A percentile compares a stretch with the other conserved stretches of the same genome.
These are phyloP conservation scores for Drosophila grimshawi DNA, from an alignment of 1,140 invertebrate species.

Conservation along the genomic window DNA sequence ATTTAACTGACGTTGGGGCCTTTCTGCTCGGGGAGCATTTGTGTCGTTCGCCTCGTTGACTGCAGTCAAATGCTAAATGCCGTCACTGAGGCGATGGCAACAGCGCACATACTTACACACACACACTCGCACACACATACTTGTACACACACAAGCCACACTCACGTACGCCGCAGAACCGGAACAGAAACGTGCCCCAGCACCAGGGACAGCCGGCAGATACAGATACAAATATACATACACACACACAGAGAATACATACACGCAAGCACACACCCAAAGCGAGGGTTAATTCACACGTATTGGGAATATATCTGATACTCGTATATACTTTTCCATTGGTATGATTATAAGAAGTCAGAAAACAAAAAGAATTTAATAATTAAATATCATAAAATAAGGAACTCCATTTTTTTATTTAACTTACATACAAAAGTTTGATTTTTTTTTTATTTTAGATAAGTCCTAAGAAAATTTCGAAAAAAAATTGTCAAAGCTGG, in stretches of 20 bases:
- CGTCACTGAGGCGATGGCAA: conserved; percentile 56
- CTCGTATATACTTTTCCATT: no score
- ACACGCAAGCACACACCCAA: background rate
- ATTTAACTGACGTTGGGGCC: conserved; percentile 70
- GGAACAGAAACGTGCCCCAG: conserved; percentile 68
- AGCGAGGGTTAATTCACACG: conserved; percentile 8
- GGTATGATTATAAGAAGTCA: no score
- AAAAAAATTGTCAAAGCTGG: no score
- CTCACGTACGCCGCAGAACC: conserved; percentile 68
- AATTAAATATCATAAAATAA: no score
- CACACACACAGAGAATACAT: background rate
- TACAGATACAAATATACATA: conserved; percentile 40
- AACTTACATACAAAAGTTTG: no score
- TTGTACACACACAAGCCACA: conserved; percentile 17
- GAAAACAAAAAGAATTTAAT: no score
- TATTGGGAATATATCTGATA: background rate
- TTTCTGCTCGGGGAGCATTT: conserved; percentile 36
- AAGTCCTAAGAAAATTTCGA: no score
- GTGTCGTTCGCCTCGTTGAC: conserved; percentile 52
- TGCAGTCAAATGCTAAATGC: conserved; percentile 80
- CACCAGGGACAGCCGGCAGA: conserved; percentile 55
- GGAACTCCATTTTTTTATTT: no score
- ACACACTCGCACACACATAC: conserved; percentile 23
- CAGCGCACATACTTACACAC: conserved; percentile 2
- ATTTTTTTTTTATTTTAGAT: no score